Conservation (phyloP, 92 coral and sea anemone species). For the Anthopleura xanthogrammica region DNA sequence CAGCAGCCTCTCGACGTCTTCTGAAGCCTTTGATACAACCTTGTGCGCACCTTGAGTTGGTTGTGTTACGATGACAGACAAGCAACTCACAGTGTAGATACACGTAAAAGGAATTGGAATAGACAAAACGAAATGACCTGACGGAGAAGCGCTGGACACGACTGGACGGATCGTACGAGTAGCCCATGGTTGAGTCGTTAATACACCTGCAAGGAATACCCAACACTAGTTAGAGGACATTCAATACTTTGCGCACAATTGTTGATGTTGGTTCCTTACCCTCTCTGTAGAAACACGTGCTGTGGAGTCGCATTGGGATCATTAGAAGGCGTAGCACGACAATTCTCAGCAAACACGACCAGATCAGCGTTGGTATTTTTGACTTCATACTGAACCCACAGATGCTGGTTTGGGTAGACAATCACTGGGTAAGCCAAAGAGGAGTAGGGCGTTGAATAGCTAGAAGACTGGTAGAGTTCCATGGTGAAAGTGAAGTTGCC, state of each 20-base stretch:
- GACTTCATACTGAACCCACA: slow-evolving; percentile 16
- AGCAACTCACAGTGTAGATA: slow-evolving; percentile 15
- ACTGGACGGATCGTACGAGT: slow-evolving; percentile 6
- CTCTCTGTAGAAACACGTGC: background rate
- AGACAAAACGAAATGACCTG: slow-evolving; percentile 21
- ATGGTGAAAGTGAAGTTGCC: slow-evolving; percentile 26
- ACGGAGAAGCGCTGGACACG: slow-evolving; percentile 7
- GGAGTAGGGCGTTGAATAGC: background rate
- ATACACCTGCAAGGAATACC: background rate
- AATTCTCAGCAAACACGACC: slow-evolving; percentile 22
- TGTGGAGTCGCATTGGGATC: no score
- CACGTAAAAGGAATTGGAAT: background rate
- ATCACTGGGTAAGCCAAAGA: background rate
- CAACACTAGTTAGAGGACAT: background rate
- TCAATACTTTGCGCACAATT: background rate
- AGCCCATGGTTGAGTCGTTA: slow-evolving; percentile 13
- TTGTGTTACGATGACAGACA: slow-evolving; percentile 22
- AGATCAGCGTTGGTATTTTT: slow-evolving; percentile 14
- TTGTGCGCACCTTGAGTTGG: slow-evolving; percentile 22
- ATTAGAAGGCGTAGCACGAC: background rate
- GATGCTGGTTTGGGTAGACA: slow-evolving; percentile 16
- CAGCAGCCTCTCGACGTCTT: background rate
- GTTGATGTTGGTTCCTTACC: background rate
- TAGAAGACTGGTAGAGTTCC: background rate
- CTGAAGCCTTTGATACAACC: background rate